Base-by-base conservation (phyloP, 2,797 vertebrate genomes). In the Neosalanx taihuensis region DNA sequence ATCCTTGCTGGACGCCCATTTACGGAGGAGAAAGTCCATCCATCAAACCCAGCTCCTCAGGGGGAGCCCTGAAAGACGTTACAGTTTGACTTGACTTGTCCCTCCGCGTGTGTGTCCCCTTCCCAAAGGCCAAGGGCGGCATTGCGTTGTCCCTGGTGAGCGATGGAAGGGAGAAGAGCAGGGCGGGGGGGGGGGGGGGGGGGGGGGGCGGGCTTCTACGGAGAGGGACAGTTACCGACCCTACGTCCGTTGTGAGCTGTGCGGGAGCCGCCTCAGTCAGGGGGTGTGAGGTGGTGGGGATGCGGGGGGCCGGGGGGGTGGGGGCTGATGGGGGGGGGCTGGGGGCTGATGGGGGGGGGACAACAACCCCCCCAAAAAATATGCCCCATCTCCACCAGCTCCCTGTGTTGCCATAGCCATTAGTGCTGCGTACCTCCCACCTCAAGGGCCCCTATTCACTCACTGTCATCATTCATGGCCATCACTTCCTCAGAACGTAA, bases 401-500 rank as follows among this genome's bases (percentile, higher is more conserved):
- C 85, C 83, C 86, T 79, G 79, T 76, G 72, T 81, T 82, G 84
- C 88, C 87, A 91, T 79, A 75, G 86, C 79, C 83, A 84, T 90
- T 91, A 92, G 92, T 89, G 87, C 89, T 86, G 85, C 88, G 89
- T 92, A 90, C 89, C 93, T 92, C 93, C 89, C 90, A 92, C 86
- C 92, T 91, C 89, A 89, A 88, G 89, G 88, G 90, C 89, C 87
- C 88, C 92, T 89, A 90, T 92, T 91, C 93, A 90, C 86, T 91
- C 90, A 92, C 88, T 92, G 91, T 90, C 90, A 92, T 92, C 91
- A 92, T 94, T 93, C 92, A 92, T 84, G 90, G 90, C 88, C 91
- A 90, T 92, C 91, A 93, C 93, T 95, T 96, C 94, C 93, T 95
- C 92, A 92, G 87, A 91, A 88, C 94, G 93, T 94, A 94, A 94